Evolutionary conservation across 2,797 vertebrate species (phyloP), one percentile per base, ranked within the genome.

Genomic region (Poeciliopsis presidionis): DNA sequence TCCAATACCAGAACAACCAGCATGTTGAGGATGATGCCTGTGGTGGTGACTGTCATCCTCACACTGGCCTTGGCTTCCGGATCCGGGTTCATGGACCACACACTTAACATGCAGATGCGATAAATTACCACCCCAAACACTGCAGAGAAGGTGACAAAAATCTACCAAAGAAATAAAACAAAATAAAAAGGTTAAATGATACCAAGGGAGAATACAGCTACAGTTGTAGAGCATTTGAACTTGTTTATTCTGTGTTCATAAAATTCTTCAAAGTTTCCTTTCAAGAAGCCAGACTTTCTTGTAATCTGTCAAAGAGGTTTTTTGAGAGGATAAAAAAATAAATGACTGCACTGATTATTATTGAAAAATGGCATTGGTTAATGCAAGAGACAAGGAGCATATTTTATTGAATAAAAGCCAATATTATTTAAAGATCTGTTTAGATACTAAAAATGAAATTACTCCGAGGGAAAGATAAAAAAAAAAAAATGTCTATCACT

Each of bases 11-110:
- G 96, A 78, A 99, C 98, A 45, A 99, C 96, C 75, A 99, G 90
- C 22, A 99, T 97, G 95, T 99, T 99, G 85, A 99, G 97, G 95
- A 99, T 94, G 92, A 99, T 98, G 0, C 97, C 97, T 0, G 98
- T 99, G 18, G 98, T 97, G 0, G 97, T 97, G 86, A 99, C 98
- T 0, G 97, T 99, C 88, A 97, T 96, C 55, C 97, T 96, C 49
- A 97, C 96, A 0, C 97, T 98, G 81, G 96, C 95, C 87, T 96
- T 97, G 67, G 96, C 96, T 75, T 96, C 95, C 25, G 96, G 96
- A 22, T 97, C 96, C 0, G 96, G 94, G 88, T 97, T 97, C 95
- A 98, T 96, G 49, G 97, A 98, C 94, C 99, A 95, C 16, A 97
- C 96, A 0, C 97, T 97, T 0, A 98, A 95, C 30, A 96, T 97